Percentiles rank a stretch among this genome's conserved stretches.
Conservation (phyloP, 2,888 invertebrate genomes). For the Drosophila formosana region DNA sequence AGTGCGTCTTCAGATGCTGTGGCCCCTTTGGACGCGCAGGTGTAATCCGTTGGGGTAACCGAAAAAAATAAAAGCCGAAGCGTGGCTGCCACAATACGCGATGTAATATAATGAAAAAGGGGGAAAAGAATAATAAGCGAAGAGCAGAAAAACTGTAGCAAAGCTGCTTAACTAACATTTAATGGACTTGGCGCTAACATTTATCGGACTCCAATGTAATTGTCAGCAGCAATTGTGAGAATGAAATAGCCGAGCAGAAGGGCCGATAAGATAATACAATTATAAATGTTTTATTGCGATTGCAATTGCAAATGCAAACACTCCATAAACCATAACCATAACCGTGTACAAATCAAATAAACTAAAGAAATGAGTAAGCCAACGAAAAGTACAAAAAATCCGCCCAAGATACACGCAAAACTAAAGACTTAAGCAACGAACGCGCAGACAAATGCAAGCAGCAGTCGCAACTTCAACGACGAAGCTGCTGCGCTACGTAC, state of each 20-base stretch:
- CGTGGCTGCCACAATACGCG: slow-evolving; percentile 40
- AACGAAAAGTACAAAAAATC: slow-evolving; percentile 27
- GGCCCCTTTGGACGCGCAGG: slow-evolving; percentile 56
- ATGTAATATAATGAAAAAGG: slow-evolving; percentile 17
- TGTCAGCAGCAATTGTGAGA: slow-evolving; percentile 24
- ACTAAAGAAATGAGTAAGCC: slow-evolving; percentile 12
- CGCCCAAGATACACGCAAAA: slow-evolving; percentile 53
- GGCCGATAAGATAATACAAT: slow-evolving; percentile 23
- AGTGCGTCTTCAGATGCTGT: slow-evolving; percentile 73
- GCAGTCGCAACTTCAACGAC: slow-evolving; percentile 10
- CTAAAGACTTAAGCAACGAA: slow-evolving; percentile 77
- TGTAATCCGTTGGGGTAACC: slow-evolving; percentile 58
- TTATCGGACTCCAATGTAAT: slow-evolving; percentile 56
- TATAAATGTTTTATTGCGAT: slow-evolving; percentile 27
- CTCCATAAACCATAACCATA: slow-evolving; percentile 19
- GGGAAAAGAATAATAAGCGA: slow-evolving; percentile 22
- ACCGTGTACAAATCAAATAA: slow-evolving; percentile 40
- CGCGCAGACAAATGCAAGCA: slow-evolving; percentile 53
- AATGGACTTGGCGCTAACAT: slow-evolving; percentile 76
- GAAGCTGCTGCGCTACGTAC: slow-evolving; percentile 58
- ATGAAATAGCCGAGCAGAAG: slow-evolving; percentile 3
- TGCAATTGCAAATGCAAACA: slow-evolving; percentile 35
- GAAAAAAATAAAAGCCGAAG: slow-evolving; percentile 26
- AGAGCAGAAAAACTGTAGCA: slow-evolving; percentile 52
- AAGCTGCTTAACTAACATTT: slow-evolving; percentile 73